Evolutionary conservation across 2,888 invertebrate species (phyloP).

Genomic region (Tachina lurida): DNA sequence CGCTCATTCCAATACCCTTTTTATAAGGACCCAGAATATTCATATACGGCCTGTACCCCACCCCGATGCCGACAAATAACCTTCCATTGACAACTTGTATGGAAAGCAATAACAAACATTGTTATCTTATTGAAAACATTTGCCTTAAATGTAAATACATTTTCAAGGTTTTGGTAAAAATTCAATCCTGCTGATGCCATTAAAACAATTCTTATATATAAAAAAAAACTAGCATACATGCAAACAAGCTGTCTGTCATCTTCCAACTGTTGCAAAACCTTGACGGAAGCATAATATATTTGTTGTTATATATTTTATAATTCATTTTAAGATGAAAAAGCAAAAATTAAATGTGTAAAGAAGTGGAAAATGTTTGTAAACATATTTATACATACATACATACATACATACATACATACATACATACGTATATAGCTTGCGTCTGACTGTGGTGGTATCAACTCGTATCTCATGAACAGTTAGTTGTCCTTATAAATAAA

Average conservation of each 20-base stretch:
- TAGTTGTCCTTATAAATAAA: conserved; percentile 48
- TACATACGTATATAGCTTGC: neutral
- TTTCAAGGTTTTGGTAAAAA: neutral
- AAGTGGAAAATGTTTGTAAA: conserved; percentile 24
- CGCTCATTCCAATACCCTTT: no score
- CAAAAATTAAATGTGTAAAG: conserved; percentile 23
- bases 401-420: neutral
- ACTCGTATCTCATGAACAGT: conserved; percentile 6
- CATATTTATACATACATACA: neutral
- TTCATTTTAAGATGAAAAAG: conserved; percentile 4
- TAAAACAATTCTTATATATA: neutral
- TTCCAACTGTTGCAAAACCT: neutral
- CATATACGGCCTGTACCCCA: no score
- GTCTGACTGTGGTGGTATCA: conserved; percentile 6
- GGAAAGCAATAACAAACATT: no score
- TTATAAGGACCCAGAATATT: no score
- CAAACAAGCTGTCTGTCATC: neutral
- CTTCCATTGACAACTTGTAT: no score
- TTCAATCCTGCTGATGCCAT: neutral
- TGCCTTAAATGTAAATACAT: no score
- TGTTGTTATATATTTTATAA: neutral
- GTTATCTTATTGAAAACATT: no score
- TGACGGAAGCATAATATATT: conserved; percentile 9
- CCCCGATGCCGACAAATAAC: no score
- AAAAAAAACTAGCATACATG: neutral